Conservation (phyloP, 2,113 vertebrate species). For the Alexandromys fortis region DNA sequence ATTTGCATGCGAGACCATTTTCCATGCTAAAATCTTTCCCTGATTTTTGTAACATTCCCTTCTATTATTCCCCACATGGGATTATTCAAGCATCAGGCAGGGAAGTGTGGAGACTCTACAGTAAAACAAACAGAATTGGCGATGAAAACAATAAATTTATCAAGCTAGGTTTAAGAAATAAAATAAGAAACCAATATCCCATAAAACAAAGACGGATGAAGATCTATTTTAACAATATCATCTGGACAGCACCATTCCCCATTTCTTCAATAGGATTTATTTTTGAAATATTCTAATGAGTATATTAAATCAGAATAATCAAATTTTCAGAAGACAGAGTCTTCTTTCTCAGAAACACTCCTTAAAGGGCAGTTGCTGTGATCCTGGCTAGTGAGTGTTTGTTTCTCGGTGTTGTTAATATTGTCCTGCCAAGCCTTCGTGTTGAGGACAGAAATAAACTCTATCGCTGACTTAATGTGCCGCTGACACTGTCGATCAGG, state of each 20-base stretch:
- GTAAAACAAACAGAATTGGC: not conserved
- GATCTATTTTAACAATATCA: slow-evolving; percentile 9
- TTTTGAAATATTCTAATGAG: slow-evolving; percentile 49
- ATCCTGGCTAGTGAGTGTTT: not conserved
- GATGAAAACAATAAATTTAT: not conserved
- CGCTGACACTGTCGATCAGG: not conserved
- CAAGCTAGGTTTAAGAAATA: not conserved
- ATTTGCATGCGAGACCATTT: not conserved
- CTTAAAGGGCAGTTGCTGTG: slow-evolving; percentile 8
- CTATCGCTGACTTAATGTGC: slow-evolving; percentile 23
- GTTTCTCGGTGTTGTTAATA: not conserved
- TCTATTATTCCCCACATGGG: not conserved
- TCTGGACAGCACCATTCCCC: not conserved
- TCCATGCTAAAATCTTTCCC: not conserved
- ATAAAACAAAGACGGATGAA: not conserved
- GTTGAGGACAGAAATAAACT: slow-evolving; percentile 52
- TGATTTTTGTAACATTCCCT: not conserved
- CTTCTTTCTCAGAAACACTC: slow-evolving; percentile 19
- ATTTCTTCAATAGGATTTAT: not conserved
- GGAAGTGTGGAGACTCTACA: not conserved
- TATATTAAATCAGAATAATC: slow-evolving; percentile 57
- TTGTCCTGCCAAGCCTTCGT: not conserved
- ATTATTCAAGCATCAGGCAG: slow-evolving; percentile 4
- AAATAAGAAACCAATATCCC: not conserved
- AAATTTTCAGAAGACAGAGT: slow-evolving; percentile 48